Percentiles rank a stretch among this genome's conserved stretches.
phyloP scores from a whole-genome alignment of 2,888 invertebrate genomes.

The Drosophila affinis region DNA sequence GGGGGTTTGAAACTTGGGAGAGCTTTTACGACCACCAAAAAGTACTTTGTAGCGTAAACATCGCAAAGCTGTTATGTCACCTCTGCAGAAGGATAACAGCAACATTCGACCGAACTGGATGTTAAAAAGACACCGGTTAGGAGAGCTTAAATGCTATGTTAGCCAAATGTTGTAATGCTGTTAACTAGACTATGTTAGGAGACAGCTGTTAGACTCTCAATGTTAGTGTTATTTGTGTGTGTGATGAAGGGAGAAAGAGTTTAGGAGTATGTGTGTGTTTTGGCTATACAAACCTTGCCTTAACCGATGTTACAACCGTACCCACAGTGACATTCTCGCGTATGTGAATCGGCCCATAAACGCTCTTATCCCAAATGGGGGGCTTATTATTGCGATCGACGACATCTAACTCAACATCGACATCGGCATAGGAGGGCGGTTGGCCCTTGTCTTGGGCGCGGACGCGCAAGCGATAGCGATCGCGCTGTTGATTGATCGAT shows the following conservation, averaged over 20 bases:
- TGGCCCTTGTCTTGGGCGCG: conserved; percentile 97
- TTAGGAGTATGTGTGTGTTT: conserved; percentile 28
- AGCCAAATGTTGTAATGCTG: conserved; percentile 51
- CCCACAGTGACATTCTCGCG: conserved; percentile 99
- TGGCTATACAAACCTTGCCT: conserved; percentile 96
- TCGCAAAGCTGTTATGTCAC: conserved; percentile 41
- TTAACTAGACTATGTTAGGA: conserved; percentile 56
- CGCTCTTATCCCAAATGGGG: conserved; percentile 97
- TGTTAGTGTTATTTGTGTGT: conserved; percentile 74
- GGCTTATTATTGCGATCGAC: conserved; percentile 99
- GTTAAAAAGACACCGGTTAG: conserved; percentile 32
- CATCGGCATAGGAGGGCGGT: conserved; percentile 96
- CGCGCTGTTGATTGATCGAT: conserved; percentile 87
- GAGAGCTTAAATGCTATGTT: conserved; percentile 42
- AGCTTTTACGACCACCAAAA: conserved; percentile 69
- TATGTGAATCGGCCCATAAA: conserved; percentile 98
- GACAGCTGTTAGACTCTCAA: conserved; percentile 35
- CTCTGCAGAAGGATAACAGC: conserved; percentile 19
- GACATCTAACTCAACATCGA: conserved; percentile 98
- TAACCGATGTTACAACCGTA: conserved; percentile 98
- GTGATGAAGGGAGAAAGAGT: conserved; percentile 2
- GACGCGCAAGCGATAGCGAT: conserved; percentile 97
- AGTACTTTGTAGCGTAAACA: conserved; percentile 21
- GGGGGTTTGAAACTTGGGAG: conserved; percentile 39
- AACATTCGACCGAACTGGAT: conserved; percentile 35